Evolutionary conservation across 2,113 vertebrate species (phyloP).

Genomic region (Coptodon bakossiorum): DNA sequence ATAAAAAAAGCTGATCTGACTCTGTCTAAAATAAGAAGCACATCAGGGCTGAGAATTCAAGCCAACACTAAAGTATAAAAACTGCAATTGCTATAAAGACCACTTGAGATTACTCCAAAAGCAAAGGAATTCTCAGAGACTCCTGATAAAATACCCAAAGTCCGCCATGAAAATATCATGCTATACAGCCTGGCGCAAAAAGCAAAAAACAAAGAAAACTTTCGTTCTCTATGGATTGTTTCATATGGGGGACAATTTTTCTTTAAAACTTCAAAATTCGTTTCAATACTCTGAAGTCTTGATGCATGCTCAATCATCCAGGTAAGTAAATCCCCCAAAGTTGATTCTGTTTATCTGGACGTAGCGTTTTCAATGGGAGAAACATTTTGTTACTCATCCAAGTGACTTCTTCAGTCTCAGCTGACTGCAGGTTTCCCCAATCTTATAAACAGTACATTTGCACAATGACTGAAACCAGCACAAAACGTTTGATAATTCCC

Average conservation of each 20-base stretch:
- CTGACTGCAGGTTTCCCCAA: not conserved
- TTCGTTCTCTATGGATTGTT: not conserved
- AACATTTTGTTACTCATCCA: not conserved
- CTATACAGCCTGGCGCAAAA: not conserved
- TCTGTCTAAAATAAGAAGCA: not conserved
- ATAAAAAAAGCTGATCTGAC: not conserved
- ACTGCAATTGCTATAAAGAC: not conserved
- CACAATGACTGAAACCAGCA: not conserved
- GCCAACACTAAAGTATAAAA: not conserved
- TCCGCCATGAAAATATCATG: not conserved
- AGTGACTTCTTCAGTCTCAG: not conserved
- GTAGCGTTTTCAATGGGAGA: not conserved
- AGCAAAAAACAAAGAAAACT: fast-evolving
- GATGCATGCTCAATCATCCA: not conserved
- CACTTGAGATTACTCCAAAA: not conserved
- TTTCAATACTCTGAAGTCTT: not conserved
- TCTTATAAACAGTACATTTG: not conserved
- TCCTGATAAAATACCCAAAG: not conserved
- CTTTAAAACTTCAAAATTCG: not conserved
- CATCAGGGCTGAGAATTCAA: not conserved
- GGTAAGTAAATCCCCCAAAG: not conserved
- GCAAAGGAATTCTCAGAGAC: not conserved
- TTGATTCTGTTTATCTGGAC: not conserved
- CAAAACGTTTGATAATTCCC: not conserved
- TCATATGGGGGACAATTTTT: not conserved